A percentile compares a stretch with the other conserved stretches of the same genome.
phyloP scores from a whole-genome alignment of 1,140 invertebrate species.

The Heliconius congener region DNA sequence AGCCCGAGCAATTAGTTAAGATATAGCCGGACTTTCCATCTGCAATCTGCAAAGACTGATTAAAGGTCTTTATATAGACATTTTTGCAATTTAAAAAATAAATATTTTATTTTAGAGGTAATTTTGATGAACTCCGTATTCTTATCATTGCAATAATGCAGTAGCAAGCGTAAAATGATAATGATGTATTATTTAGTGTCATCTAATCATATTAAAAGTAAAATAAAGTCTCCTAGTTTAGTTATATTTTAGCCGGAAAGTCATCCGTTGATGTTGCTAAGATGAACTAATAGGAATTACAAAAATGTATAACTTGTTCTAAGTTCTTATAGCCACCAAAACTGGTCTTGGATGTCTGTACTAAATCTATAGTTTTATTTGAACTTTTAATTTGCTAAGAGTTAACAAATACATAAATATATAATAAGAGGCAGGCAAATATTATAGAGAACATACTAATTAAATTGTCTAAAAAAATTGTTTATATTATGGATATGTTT shows the following conservation, averaged over 20 bases:
- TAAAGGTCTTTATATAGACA: background rate
- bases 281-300: background rate
- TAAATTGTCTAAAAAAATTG: background rate
- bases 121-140: no score
- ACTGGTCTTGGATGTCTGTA: background rate
- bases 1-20: background rate
- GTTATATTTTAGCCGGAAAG: no score
- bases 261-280: background rate
- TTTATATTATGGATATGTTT: background rate
- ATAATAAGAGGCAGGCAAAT: background rate
- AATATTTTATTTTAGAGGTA: background rate
- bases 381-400: background rate
- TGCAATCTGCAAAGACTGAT: background rate
- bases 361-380: slow-evolving; percentile 2
- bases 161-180: no score
- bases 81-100: background rate
- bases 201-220: no score
- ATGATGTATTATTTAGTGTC: no score
- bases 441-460: background rate
- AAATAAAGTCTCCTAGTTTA: no score
- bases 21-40: background rate
- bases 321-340: background rate
- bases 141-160: no score
- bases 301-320: background rate
- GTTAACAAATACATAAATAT: background rate